Evolutionary conservation across 1,140 invertebrate genomes (phyloP), one percentile per base, ranked within the genome.

Genomic region (Physella acuta): DNA sequence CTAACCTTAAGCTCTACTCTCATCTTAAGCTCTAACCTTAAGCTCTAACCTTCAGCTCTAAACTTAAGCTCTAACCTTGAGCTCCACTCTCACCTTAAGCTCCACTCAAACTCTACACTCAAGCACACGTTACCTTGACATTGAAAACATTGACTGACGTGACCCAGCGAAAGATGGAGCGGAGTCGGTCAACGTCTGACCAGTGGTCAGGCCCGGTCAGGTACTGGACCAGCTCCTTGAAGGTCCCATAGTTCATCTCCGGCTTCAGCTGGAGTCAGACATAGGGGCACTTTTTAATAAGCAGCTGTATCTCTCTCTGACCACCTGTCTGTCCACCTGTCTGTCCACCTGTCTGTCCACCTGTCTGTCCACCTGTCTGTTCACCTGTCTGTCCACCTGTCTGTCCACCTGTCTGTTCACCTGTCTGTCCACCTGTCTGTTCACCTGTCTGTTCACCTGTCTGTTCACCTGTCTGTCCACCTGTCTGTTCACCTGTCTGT

Each of bases 91-190:
- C n/a, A n/a, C n/a, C n/a, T n/a, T n/a, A n/a, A n/a, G n/a, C n/a
- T n/a, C n/a, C n/a, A n/a, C n/a, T n/a, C n/a, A n/a, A n/a, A n/a
- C n/a, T n/a, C n/a, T n/a, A n/a, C n/a, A n/a, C n/a, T n/a, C n/a
- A n/a, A n/a, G n/a, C n/a, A n/a, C n/a, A n/a, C n/a, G 3, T 51
- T 68, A 68, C 65, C 61, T 76, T 70, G 0, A 81, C 49, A 51
- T 74, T 78, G 73, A 78, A 78, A 30, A 81, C 76, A 68, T 83
- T 79, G 20, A 83, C 74, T 31, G 80, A 79, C 0, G 80, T 80
- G 37, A 80, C 73, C 80, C 80, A 83, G 30, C 73, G 71, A 64
- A 82, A 83, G 17, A 83, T 79, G 51, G 80, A 77, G 24, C 80
- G 70, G 3, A 80, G 73, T 61, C 76, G 79, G 34, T 67, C 75